These are phyloP conservation scores for Caenorhabditis sp. DNA, from an alignment of 2,888 invertebrate genomes.

Conservation along the genomic window DNA sequence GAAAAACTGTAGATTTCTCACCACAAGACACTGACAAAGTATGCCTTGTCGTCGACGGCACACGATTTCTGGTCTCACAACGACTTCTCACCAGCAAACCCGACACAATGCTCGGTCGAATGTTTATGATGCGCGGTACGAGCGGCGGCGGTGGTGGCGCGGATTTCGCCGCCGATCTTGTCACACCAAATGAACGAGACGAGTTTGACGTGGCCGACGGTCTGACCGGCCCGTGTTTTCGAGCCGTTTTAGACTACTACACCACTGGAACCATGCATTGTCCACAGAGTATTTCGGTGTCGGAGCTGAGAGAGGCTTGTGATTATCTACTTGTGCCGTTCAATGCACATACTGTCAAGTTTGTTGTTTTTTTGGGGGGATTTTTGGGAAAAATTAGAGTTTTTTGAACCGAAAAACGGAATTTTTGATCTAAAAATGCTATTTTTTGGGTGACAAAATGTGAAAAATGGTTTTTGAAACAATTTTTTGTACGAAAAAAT, in stretches of 20 bases:
- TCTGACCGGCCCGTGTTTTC: conserved; percentile 90
- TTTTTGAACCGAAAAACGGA: no score
- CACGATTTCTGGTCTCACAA: conserved; percentile 90
- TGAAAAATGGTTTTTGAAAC: no score
- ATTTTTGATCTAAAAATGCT: no score
- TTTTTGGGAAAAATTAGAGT: no score
- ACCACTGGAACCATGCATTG: conserved; percentile 74
- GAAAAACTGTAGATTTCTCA: conserved; percentile 51
- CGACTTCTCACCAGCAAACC: conserved; percentile 91
- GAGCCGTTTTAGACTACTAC: conserved; percentile 80
- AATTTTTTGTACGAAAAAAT: no score
- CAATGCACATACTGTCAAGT: conserved; percentile 88
- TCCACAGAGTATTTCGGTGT: conserved; percentile 92
- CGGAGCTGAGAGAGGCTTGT: conserved; percentile 93
- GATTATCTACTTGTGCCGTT: conserved; percentile 98
- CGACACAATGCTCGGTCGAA: conserved; percentile 88
- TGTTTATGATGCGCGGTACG: conserved; percentile 77
- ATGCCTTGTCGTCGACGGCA: conserved; percentile 94
- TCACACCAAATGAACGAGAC: conserved; percentile 91
- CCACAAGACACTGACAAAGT: conserved; percentile 74
- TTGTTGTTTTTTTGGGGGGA: no score
- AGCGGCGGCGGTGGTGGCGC: conserved; percentile 74
- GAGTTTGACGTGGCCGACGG: conserved; percentile 94
- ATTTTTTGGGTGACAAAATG: no score
- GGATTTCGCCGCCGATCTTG: conserved; percentile 80